phyloP scores from a whole-genome alignment of 37 sponge, comb jelly and placozoan genomes.

The Chondrilla cf. caribensis region DNA sequence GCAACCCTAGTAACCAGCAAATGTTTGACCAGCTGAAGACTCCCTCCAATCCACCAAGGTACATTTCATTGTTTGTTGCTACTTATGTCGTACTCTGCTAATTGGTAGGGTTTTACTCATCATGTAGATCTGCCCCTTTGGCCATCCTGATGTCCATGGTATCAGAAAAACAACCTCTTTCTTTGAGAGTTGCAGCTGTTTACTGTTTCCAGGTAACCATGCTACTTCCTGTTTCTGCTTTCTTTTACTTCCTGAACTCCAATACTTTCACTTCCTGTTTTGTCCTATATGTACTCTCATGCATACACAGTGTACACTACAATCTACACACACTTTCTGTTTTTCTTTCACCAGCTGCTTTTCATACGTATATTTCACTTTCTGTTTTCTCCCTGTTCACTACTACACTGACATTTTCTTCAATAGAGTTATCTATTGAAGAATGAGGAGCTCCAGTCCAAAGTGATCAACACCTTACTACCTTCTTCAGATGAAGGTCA shows the following conservation, averaged over 20 bases:
- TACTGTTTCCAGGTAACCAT: constrained; percentile 79
- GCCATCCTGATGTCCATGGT: constrained; percentile 90
- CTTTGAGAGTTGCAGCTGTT: constrained; percentile 71
- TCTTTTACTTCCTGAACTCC: too few species aligned
- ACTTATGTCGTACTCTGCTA: not conserved
- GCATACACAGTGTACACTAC: too few species aligned
- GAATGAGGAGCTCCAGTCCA: constrained; percentile 66
- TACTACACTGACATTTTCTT: too few species aligned
- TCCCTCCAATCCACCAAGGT: constrained; percentile 66
- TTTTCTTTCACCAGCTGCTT: too few species aligned
- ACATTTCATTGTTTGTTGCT: not conserved
- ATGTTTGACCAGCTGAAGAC: constrained; percentile 62
- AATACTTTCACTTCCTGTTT: too few species aligned
- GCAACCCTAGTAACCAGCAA: constrained; percentile 57
- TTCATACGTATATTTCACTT: too few species aligned
- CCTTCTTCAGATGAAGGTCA: constrained; percentile 58
- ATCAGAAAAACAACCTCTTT: constrained; percentile 84
- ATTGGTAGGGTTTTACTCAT: not conserved
- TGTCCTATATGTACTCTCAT: too few species aligned
- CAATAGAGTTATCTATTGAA: constrained; percentile 64
- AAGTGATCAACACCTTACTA: constrained; percentile 83
- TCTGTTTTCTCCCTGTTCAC: too few species aligned
- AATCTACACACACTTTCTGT: too few species aligned
- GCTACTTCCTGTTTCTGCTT: not conserved
- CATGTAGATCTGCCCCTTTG: constrained; percentile 59